Evolutionary conservation across 2,797 vertebrate genomes (phyloP).

Genomic region (Galaxias olidus): DNA sequence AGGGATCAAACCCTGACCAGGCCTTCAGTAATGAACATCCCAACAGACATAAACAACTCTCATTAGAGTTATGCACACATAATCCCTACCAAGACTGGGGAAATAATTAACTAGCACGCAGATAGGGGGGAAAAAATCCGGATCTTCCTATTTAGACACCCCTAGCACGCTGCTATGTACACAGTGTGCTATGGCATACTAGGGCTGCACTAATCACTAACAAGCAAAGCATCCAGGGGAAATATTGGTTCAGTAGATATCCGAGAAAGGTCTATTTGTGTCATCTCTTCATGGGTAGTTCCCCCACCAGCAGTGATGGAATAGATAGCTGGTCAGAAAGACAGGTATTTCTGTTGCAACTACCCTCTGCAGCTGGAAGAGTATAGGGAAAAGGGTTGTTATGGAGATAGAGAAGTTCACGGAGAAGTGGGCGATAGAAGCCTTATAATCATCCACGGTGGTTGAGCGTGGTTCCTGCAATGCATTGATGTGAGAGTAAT

Average conservation of each 20-base stretch:
- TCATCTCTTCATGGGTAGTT: too few species aligned
- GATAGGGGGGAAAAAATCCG: conserved; percentile 24
- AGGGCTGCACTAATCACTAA: conserved; percentile 19
- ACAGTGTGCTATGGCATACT: conserved; percentile 20
- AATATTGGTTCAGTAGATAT: conserved; percentile 9
- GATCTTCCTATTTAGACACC: conserved; percentile 39
- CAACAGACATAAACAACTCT: conserved; percentile 56
- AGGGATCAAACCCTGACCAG: conserved; percentile 40
- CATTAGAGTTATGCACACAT: conserved; percentile 44
- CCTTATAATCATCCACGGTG: conserved; percentile 43
- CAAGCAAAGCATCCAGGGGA: conserved; percentile 21
- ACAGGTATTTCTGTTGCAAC: conserved; percentile 22
- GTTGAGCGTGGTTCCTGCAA: conserved; percentile 7
- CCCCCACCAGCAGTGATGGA: conserved; percentile 6
- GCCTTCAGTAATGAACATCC: conserved; percentile 44
- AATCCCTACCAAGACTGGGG: conserved; percentile 31
- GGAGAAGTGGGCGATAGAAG: conserved; percentile 8
- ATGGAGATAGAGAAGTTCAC: conserved; percentile 41
- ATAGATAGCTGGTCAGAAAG: neutral
- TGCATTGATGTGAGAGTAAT: conserved; percentile 19
- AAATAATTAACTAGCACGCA: conserved; percentile 42
- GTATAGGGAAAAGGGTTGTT: conserved; percentile 33
- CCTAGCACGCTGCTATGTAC: conserved; percentile 27
- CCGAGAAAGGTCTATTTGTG: conserved; percentile 6
- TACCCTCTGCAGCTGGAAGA: conserved; percentile 26